Evolutionary conservation across 2,888 invertebrate species (phyloP).

Genomic region (Oasisia sp.): DNA sequence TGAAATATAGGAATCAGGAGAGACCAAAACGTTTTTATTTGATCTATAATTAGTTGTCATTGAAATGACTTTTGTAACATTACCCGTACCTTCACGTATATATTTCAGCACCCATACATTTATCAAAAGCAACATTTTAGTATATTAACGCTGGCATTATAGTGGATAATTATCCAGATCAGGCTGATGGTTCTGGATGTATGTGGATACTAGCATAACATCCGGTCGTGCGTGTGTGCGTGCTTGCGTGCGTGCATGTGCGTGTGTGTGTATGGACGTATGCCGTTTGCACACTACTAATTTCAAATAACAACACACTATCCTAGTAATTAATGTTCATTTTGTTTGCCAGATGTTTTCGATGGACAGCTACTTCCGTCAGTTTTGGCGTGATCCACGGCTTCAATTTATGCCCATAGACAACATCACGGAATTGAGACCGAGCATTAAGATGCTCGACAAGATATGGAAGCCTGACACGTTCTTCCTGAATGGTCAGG

Average conservation of each 20-base stretch:
- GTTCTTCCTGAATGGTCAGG: conserved; percentile 88
- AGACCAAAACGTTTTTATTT: too few species aligned
- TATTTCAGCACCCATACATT: too few species aligned
- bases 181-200: too few species aligned
- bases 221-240: not conserved
- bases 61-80: too few species aligned
- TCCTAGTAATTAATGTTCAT: not conserved
- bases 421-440: conserved; percentile 42
- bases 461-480: conserved; percentile 90
- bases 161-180: too few species aligned
- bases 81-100: too few species aligned
- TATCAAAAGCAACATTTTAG: too few species aligned
- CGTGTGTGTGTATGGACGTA: conserved; percentile 25
- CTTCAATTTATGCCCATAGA: conserved; percentile 71
- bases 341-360: conserved; percentile 76
- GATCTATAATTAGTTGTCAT: too few species aligned
- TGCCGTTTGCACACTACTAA: too few species aligned
- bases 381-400: conserved; percentile 85
- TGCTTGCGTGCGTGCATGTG: conserved; percentile 22
- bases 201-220: too few species aligned
- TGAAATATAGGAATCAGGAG: too few species aligned
- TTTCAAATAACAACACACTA: not conserved
- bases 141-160: too few species aligned
- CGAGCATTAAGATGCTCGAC: conserved; percentile 73
- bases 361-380: conserved; percentile 89